A percentile compares a stretch with the other conserved stretches of the same genome.
Conservation (phyloP, 37 sponge, comb jelly and placozoan species). For the Ianthella basta region DNA sequence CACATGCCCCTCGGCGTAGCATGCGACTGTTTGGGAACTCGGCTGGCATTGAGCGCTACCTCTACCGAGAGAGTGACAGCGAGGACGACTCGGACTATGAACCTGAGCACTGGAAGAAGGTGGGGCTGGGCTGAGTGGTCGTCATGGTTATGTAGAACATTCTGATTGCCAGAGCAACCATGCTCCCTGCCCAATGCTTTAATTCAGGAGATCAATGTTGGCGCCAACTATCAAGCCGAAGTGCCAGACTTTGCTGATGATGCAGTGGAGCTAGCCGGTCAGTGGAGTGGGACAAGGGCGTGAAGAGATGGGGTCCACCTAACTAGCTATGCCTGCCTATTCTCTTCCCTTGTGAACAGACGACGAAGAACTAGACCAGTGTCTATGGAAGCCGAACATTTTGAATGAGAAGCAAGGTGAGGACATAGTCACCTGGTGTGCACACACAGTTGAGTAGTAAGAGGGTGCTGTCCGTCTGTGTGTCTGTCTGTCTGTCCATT, state of each 20-base stretch:
- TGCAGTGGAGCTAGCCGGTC: background rate
- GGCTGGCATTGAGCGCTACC: background rate
- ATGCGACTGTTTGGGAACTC: conserved; percentile 13
- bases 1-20: background rate
- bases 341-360: no score
- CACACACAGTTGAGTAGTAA: no score
- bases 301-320: no score
- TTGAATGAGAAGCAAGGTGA: conserved; percentile 20
- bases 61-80: background rate
- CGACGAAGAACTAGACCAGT: background rate
- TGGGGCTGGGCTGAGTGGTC: background rate
- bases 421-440: background rate
- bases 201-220: conserved; percentile 24
- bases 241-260: background rate
- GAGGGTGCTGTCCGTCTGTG: background rate
- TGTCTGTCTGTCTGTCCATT: conserved; percentile 1
- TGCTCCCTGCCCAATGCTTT: background rate
- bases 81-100: conserved; percentile 41
- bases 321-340: no score
- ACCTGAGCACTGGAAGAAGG: conserved; percentile 44
- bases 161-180: background rate
- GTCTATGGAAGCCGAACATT: background rate
- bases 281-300: no score
- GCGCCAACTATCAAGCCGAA: conserved; percentile 26
- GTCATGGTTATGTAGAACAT: background rate